phyloP scores from a whole-genome alignment of 35 echinoderm and acorn worm genomes.

The Stichopus chloronotus region DNA sequence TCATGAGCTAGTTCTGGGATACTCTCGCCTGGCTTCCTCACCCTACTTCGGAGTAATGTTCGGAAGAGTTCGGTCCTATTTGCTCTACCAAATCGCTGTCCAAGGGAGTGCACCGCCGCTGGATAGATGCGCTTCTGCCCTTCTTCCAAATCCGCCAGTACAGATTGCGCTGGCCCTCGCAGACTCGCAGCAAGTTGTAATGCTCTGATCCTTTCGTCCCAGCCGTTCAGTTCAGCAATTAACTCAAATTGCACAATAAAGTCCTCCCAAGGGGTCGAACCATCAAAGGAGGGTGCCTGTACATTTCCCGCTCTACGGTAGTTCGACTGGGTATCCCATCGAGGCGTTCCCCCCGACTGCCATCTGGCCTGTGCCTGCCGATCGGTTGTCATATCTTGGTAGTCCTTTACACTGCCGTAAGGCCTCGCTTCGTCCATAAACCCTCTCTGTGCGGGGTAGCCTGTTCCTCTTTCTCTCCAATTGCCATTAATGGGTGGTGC shows the following conservation, averaged over 20 bases:
- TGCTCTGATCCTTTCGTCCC: neutral
- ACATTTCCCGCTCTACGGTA: too few species aligned
- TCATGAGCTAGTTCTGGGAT: slow-evolving; percentile 41
- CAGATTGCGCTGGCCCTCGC: too few species aligned
- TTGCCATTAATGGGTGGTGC: too few species aligned
- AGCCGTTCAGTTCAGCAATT: too few species aligned
- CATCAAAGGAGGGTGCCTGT: neutral
- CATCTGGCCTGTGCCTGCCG: too few species aligned
- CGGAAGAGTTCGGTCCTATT: slow-evolving; percentile 33
- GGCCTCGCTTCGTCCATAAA: neutral
- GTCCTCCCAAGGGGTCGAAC: neutral
- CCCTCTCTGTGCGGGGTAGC: neutral
- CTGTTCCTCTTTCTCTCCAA: too few species aligned
- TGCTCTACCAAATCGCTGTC: slow-evolving; percentile 19
- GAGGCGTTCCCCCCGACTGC: too few species aligned
- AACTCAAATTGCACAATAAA: too few species aligned
- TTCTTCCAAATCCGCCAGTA: neutral
- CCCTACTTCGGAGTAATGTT: neutral
- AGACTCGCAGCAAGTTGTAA: neutral
- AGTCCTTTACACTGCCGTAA: too few species aligned
- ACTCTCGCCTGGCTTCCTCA: neutral
- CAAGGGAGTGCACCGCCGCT: neutral
- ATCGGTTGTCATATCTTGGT: too few species aligned
- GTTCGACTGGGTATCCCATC: too few species aligned
- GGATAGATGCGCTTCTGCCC: neutral